These are phyloP conservation scores for Contarinia nasturtii DNA, from an alignment of 1,140 invertebrate species.

Conservation along the genomic window DNA sequence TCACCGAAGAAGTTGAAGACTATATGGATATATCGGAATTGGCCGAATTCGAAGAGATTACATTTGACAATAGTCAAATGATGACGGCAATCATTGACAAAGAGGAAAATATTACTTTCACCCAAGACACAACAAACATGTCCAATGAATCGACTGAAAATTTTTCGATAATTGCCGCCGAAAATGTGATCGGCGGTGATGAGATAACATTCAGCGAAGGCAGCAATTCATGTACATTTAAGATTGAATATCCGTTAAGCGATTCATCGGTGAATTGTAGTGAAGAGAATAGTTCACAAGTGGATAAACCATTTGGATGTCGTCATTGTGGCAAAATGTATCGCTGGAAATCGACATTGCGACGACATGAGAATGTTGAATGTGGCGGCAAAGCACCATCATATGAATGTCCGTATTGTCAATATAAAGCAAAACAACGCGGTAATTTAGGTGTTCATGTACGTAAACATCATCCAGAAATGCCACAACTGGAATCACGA, in stretches of 20 bases:
- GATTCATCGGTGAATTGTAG: conserved; percentile 23
- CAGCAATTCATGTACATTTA: background rate
- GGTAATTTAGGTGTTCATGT: conserved; percentile 66
- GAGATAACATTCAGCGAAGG: background rate
- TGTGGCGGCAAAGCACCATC: conserved; percentile 69
- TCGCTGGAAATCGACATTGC: conserved; percentile 62
- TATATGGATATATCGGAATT: background rate
- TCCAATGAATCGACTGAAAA: background rate
- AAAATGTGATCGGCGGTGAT: background rate
- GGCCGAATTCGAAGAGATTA: background rate
- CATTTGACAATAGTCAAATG: background rate
- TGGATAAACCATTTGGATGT: conserved; percentile 50
- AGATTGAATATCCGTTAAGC: conserved; percentile 2
- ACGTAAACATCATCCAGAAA: conserved; percentile 44
- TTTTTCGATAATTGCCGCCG: background rate
- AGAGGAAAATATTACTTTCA: background rate
- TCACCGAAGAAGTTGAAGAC: background rate
- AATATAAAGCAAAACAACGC: conserved; percentile 56
- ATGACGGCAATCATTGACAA: background rate
- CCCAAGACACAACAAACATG: background rate
- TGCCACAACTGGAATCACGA: conserved; percentile 20
- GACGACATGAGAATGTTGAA: conserved; percentile 65
- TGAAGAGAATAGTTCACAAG: conserved; percentile 22
- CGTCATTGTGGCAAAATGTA: conserved; percentile 62
- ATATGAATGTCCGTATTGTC: conserved; percentile 63